phyloP scores from a whole-genome alignment of 23 tunicate genomes.

The Clavelina lepadiformis region DNA sequence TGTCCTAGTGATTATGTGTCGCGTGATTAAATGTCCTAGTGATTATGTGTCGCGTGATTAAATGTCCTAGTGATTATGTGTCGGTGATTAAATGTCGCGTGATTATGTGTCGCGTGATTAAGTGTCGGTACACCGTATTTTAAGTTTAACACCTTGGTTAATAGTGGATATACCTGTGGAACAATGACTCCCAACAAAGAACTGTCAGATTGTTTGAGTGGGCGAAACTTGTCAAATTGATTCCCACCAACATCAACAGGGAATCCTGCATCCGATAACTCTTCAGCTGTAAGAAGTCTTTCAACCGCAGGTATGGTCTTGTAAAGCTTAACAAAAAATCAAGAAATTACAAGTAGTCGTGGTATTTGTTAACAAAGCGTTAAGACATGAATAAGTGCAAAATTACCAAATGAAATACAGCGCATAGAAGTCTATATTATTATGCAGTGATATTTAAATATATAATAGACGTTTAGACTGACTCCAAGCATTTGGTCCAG shows the following conservation, averaged over 20 bases:
- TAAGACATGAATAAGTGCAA: neutral
- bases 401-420: neutral
- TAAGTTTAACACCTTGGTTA: too few relatives aligned
- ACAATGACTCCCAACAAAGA: conserved; percentile 66
- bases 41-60: too few relatives aligned
- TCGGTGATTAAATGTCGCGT: too few relatives aligned
- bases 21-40: too few relatives aligned
- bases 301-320: conserved; percentile 74
- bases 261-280: conserved; percentile 72
- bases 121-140: too few relatives aligned
- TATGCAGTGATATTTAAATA: neutral
- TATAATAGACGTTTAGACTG: neutral
- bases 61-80: too few relatives aligned
- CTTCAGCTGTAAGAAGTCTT: conserved; percentile 36
- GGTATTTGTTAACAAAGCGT: neutral
- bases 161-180: conserved; percentile 32
- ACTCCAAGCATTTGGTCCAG: conserved; percentile 82
- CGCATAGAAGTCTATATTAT: neutral
- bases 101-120: too few relatives aligned
- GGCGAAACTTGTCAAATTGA: conserved; percentile 71
- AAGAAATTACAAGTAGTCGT: neutral
- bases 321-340: conserved; percentile 24
- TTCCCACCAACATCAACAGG: conserved; percentile 96
- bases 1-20: too few relatives aligned
- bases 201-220: conserved; percentile 62